Conservation (phyloP, 2,888 invertebrate genomes). For the Pocota personata region DNA sequence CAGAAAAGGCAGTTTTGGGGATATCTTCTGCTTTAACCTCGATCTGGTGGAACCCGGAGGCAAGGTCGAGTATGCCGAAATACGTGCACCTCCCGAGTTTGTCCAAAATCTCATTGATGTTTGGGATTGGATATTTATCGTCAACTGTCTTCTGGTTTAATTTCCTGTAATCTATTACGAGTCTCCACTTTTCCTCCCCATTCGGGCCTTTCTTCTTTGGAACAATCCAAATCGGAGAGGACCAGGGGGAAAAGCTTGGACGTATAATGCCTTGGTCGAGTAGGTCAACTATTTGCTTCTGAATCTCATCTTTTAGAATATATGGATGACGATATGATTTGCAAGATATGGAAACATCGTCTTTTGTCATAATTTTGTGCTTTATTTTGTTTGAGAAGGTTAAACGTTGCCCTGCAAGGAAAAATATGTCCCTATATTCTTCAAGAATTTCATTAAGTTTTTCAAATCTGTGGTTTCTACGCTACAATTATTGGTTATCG, state of each 20-base stretch:
- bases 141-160: slow-evolving; percentile 47
- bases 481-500: not conserved
- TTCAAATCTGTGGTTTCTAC: not conserved
- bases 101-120: slow-evolving; percentile 28
- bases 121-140: slow-evolving; percentile 52
- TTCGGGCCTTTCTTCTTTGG: not conserved
- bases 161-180: slow-evolving; percentile 15
- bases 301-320: too few species aligned
- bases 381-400: too few species aligned
- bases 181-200: not conserved
- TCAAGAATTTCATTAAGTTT: not conserved
- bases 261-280: not conserved
- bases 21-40: slow-evolving; percentile 19
- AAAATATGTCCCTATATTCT: not conserved
- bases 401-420: not conserved
- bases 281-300: not conserved
- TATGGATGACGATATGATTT: not conserved
- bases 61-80: slow-evolving; percentile 5
- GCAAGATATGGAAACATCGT: not conserved
- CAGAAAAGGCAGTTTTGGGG: slow-evolving; percentile 2
- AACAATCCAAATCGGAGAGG: not conserved
- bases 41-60: slow-evolving; percentile 44
- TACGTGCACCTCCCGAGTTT: not conserved
- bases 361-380: too few species aligned
- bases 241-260: not conserved